phyloP scores from a whole-genome alignment of 2,113 vertebrate genomes.

The Piaya cayana region DNA sequence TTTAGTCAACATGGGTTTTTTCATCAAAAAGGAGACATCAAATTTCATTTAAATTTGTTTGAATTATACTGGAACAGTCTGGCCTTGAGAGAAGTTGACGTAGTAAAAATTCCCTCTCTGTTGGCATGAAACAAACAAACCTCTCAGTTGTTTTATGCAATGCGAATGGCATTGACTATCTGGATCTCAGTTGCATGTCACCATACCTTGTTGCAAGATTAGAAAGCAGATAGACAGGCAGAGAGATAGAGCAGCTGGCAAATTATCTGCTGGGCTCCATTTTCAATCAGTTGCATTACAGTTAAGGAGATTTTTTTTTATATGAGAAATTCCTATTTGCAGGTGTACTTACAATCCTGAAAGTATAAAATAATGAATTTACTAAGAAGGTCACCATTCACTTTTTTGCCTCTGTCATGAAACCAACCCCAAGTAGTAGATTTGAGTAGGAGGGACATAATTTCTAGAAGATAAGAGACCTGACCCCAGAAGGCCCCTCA shows the following conservation, averaged over 20 bases:
- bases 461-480: background rate
- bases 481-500: background rate
- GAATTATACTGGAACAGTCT: background rate
- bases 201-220: background rate
- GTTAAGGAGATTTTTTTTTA: background rate
- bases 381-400: background rate
- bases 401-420: background rate
- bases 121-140: background rate
- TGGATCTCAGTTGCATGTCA: background rate
- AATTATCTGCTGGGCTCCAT: background rate
- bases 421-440: accelerated
- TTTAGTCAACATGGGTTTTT: background rate
- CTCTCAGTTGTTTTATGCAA: background rate
- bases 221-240: background rate
- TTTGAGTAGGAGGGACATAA: background rate
- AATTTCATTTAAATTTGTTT: background rate
- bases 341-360: background rate
- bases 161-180: background rate
- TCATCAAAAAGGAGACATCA: background rate
- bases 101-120: background rate
- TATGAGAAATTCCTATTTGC: background rate
- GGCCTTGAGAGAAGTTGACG: background rate
- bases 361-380: background rate
- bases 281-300: background rate
- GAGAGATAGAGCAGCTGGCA: background rate